Percentiles rank a stretch among this genome's conserved stretches.
Conservation (phyloP, 2,113 vertebrate species). For the Choloepus hoffmanni region DNA sequence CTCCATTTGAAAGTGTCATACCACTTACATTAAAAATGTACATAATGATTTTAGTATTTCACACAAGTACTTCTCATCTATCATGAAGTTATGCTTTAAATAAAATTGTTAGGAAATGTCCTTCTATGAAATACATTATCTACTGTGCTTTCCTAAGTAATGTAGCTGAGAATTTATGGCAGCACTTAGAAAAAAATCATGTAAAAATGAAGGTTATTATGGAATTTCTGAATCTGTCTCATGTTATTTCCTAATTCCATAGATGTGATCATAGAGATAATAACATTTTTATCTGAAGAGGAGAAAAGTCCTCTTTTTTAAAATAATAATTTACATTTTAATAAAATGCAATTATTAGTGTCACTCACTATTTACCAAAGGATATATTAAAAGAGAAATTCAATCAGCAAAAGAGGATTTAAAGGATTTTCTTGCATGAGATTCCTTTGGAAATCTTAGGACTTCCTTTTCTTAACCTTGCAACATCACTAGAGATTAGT, state of each 20-base stretch:
- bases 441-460: constrained; percentile 51
- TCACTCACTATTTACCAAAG: constrained; percentile 43
- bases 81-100: neutral
- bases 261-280: constrained; percentile 50
- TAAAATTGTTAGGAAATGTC: neutral
- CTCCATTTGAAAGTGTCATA: neutral
- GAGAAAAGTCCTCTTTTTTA: constrained; percentile 35
- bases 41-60: neutral
- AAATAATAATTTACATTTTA: constrained; percentile 68
- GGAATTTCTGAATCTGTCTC: constrained; percentile 3
- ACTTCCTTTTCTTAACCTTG: constrained; percentile 50
- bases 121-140: neutral
- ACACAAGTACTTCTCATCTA: neutral
- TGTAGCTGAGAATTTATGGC: neutral
- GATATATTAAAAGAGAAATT: constrained; percentile 47
- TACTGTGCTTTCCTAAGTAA: neutral
- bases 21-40: neutral
- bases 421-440: neutral
- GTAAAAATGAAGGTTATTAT: neutral
- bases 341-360: constrained; percentile 50
- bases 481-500: neutral
- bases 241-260: constrained; percentile 52
- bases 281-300: constrained; percentile 47
- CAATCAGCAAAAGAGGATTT: neutral
- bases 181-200: neutral